These are phyloP conservation scores for Hymenochirus boettgeri DNA, from an alignment of 2,113 vertebrate species.

Conservation along the genomic window DNA sequence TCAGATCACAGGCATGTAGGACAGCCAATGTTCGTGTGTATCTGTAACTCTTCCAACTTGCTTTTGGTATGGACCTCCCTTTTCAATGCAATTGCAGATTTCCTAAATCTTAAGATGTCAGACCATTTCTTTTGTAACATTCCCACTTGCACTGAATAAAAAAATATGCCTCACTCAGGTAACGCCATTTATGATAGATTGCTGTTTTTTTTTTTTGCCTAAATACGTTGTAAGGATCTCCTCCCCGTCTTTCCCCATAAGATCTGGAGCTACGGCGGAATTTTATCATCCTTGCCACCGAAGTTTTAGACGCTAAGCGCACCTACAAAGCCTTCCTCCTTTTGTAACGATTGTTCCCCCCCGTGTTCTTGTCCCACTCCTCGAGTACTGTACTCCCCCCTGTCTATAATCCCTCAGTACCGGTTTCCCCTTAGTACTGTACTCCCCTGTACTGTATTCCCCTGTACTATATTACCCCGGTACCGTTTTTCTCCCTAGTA, in stretches of 20 bases:
- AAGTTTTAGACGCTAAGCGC: constrained; percentile 47
- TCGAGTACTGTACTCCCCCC: too few species aligned
- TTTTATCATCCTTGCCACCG: constrained; percentile 46
- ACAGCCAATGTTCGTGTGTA: too few species aligned
- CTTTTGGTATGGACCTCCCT: too few species aligned
- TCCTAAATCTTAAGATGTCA: constrained; percentile 29
- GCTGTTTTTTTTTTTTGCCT: constrained; percentile 44
- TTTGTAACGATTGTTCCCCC: too few species aligned
- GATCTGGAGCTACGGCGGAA: constrained; percentile 38
- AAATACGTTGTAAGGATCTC: constrained; percentile 44
- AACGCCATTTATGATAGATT: constrained; percentile 51
- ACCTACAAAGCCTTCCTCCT: constrained; percentile 64
- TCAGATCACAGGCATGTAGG: background rate
- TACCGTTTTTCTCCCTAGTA: too few species aligned
- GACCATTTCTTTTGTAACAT: constrained; percentile 17
- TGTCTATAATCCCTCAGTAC: too few species aligned
- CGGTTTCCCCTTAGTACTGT: too few species aligned
- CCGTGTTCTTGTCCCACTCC: too few species aligned
- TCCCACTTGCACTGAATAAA: constrained; percentile 56
- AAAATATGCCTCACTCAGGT: constrained; percentile 63
- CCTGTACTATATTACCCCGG: too few species aligned
- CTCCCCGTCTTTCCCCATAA: constrained; percentile 10
- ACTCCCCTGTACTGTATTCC: too few species aligned
- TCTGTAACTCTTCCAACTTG: background rate
- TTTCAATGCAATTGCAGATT: constrained; percentile 16